phyloP scores from a whole-genome alignment of 2,888 invertebrate species.

The Caenorhabditis sp. region DNA sequence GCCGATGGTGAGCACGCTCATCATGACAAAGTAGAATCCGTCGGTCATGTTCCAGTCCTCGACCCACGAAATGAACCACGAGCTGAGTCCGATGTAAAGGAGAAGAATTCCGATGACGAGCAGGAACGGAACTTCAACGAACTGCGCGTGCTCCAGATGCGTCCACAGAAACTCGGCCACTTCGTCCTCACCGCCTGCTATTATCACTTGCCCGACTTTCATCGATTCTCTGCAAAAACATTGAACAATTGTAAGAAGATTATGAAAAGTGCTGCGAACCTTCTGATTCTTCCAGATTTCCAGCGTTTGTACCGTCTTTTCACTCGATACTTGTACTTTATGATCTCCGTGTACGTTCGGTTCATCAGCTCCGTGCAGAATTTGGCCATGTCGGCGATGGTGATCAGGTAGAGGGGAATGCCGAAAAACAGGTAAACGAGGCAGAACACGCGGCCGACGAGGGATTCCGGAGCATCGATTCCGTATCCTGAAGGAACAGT shows the following conservation, averaged over 20 bases:
- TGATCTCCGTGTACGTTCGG: conserved; percentile 74
- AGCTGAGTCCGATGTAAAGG: conserved; percentile 64
- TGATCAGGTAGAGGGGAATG: conserved; percentile 77
- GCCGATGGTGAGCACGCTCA: conserved; percentile 97
- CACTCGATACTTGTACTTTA: conserved; percentile 74
- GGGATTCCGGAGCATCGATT: conserved; percentile 72
- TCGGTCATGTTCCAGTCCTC: conserved; percentile 82
- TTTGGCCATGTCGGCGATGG: conserved; percentile 78
- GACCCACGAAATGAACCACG: conserved; percentile 69
- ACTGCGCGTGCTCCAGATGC: conserved; percentile 77
- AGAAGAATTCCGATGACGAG: conserved; percentile 68
- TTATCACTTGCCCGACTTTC: conserved; percentile 72
- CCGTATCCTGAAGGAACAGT: conserved; percentile 59
- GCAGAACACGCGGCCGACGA: conserved; percentile 74
- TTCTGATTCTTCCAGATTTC: conserved; percentile 67
- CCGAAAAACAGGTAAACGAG: conserved; percentile 75
- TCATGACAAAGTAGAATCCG: conserved; percentile 96
- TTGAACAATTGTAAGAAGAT: too few relatives aligned
- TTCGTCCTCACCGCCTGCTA: conserved; percentile 77
- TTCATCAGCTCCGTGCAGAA: conserved; percentile 79
- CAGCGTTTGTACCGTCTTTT: conserved; percentile 67
- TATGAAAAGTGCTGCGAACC: conserved; percentile 17
- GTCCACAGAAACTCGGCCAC: conserved; percentile 78
- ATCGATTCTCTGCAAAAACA: conserved; percentile 62
- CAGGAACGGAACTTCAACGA: conserved; percentile 77